Base-by-base conservation (phyloP, 2,888 invertebrate species). In the Acrobasis suavella region DNA sequence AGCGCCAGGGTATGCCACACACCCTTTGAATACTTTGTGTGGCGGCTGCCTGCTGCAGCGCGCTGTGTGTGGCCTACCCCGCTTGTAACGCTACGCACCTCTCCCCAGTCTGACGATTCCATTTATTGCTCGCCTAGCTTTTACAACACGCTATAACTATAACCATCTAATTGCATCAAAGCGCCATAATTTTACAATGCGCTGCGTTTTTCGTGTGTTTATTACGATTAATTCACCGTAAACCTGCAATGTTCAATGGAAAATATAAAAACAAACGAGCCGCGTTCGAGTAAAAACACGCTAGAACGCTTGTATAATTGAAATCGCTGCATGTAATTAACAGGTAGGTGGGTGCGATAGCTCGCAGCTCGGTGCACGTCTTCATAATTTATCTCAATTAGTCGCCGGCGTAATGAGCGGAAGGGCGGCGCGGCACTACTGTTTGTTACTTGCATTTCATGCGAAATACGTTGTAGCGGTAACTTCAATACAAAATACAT, bases 361-460 rank as follows among this genome's bases (percentile, higher is more conserved):
- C 85, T 81, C 77, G 82, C 82, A 81, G 85, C 83, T 79, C 79
- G 83, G 75, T 83, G 83, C 86, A 84, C 87, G 85, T 89, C 90
- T 89, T 87, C 86, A 87, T 89, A 87, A 89, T 91, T 89, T 89
- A 89, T 91, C 89, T 88, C 90, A 90, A 91, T 91, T 91, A 91
- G 89, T 85, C 83, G 79, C 70, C 74, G 73, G 72, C 77, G 78
- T 91, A 91, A 91, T 87, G 87, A 89, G 87, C 85, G 87, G 87
- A 88, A 87, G 88, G 85, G 82, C 79, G 83, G 76, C 70, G 77
- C 72, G 73, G 56, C 68, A 67, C 64, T 64, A 60, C 62, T 56
- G 49, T 58, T 65, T 56, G 49, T 58, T 65, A 58, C 68, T 63
- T 67, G 69, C 66, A 66, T 60, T 66, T 60, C 52, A 52, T 64